Evolutionary conservation across 2,113 vertebrate genomes (phyloP).

Genomic region (Lynx canadensis): DNA sequence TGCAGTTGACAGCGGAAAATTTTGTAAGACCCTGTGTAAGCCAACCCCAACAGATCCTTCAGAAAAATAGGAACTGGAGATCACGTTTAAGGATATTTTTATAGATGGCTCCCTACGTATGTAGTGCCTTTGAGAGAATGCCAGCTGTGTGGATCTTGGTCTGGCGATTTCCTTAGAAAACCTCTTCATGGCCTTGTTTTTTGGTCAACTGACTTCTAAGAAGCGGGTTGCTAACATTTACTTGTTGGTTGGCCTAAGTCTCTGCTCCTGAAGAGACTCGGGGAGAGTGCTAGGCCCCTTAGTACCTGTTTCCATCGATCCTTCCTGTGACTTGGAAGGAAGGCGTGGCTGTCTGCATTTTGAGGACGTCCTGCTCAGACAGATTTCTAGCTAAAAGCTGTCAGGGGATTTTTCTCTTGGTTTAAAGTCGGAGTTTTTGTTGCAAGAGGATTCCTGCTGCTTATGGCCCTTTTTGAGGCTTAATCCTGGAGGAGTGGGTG

Average conservation of each 20-base stretch:
- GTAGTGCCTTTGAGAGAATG: not conserved
- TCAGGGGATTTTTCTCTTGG: not conserved
- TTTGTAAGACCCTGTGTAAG: not conserved
- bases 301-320: not conserved
- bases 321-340: not conserved
- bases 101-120: not conserved
- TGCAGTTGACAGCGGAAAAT: not conserved
- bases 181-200: not conserved
- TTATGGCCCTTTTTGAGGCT: fast-evolving
- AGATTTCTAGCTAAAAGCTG: not conserved
- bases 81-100: not conserved
- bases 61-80: not conserved
- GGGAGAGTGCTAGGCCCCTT: not conserved
- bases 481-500: not conserved
- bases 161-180: not conserved
- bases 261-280: not conserved
- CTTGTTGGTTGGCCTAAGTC: not conserved
- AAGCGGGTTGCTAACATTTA: not conserved
- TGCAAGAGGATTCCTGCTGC: not conserved
- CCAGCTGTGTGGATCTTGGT: not conserved
- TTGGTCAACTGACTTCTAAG: not conserved
- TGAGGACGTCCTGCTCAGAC: not conserved
- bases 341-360: not conserved
- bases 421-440: not conserved
- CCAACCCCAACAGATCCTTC: not conserved